Evolutionary conservation across 2,888 invertebrate species (phyloP).

Genomic region (Corbicula japonica): DNA sequence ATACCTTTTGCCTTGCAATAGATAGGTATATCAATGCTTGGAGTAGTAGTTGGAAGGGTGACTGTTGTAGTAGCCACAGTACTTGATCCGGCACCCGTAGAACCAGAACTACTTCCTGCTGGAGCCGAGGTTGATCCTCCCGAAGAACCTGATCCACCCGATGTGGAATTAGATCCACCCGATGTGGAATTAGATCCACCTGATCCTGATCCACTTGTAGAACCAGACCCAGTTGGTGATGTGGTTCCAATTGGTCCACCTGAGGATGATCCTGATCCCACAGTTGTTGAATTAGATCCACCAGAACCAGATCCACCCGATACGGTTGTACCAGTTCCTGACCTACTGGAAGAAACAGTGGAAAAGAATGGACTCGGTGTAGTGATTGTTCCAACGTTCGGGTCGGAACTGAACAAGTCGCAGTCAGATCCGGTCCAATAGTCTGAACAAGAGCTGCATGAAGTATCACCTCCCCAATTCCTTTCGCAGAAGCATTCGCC

Average conservation of each 20-base stretch:
- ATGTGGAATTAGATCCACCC: background rate
- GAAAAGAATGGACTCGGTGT: constrained; percentile 13
- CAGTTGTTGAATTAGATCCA: background rate
- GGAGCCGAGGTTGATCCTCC: background rate
- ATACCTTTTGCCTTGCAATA: constrained; percentile 27
- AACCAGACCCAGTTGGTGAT: too few relatives aligned
- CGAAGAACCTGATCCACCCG: background rate
- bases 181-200: background rate
- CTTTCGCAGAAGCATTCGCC: constrained; percentile 71
- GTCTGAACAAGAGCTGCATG: constrained; percentile 57
- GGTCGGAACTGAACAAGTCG: constrained; percentile 40
- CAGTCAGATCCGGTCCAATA: constrained; percentile 60
- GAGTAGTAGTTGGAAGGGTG: constrained; percentile 17
- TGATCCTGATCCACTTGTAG: background rate
- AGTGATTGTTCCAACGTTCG: constrained; percentile 21
- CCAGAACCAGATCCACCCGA: background rate
- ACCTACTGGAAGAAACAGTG: background rate
- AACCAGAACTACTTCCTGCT: background rate
- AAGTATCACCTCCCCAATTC: constrained; percentile 66
- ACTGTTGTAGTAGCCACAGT: constrained; percentile 17
- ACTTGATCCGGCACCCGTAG: background rate
- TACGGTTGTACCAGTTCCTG: background rate
- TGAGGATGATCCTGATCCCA: background rate
- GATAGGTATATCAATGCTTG: constrained; percentile 22
- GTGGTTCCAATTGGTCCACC: background rate